These are phyloP conservation scores for Dicyrtoma fusca DNA, from an alignment of 2,888 invertebrate genomes.

Conservation along the genomic window DNA sequence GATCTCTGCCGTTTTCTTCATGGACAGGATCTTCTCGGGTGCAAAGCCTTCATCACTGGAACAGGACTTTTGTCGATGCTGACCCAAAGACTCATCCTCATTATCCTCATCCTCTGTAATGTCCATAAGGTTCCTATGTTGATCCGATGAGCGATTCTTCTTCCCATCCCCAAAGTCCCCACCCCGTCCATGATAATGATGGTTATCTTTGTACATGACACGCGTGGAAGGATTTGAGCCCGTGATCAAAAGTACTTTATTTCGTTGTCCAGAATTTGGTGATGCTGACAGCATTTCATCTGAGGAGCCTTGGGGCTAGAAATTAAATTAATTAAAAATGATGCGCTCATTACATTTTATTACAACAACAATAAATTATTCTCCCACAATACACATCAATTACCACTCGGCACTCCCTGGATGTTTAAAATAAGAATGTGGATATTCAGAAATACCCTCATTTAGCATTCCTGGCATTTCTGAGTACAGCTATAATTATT, in stretches of 20 bases:
- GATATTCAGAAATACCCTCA: too few species aligned
- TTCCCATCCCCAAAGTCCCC: constrained; percentile 34
- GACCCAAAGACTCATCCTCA: constrained; percentile 17
- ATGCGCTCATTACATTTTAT: not conserved
- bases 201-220: constrained; percentile 54
- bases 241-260: constrained; percentile 54
- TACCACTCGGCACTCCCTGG: too few species aligned
- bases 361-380: too few species aligned
- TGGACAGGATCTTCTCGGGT: constrained; percentile 71
- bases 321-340: not conserved
- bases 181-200: constrained; percentile 59
- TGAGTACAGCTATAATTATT: too few species aligned
- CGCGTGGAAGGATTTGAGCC: constrained; percentile 52
- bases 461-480: too few species aligned
- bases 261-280: constrained; percentile 34
- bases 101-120: constrained; percentile 42
- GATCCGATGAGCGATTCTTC: constrained; percentile 36
- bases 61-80: constrained; percentile 41
- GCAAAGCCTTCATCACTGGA: constrained; percentile 39
- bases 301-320: not conserved
- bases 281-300: constrained; percentile 19
- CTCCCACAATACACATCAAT: too few species aligned
- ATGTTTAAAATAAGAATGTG: too few species aligned
- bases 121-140: constrained; percentile 39
- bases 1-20: constrained; percentile 83